Percentiles rank a stretch among this genome's conserved stretches.
Evolutionary conservation across 2,113 vertebrate genomes (phyloP).

Genomic region (Leiothrix lutea): DNA sequence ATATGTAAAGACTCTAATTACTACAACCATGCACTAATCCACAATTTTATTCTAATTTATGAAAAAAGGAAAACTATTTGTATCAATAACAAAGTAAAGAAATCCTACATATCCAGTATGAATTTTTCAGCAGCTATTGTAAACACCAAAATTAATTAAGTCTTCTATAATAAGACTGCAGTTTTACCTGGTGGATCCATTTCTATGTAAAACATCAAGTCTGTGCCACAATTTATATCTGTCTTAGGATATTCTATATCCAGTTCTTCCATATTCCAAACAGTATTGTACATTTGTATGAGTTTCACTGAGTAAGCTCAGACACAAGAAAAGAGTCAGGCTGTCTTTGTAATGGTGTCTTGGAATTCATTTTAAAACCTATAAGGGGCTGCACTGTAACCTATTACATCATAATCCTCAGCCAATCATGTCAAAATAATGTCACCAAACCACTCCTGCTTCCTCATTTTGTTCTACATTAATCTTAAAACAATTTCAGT

Average conservation of each 20-base stretch:
- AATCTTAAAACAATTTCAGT: conserved; percentile 71
- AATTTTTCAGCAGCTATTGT: conserved; percentile 35
- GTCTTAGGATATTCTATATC: conserved; percentile 80
- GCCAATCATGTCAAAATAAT: conserved; percentile 91
- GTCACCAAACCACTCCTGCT: conserved; percentile 88
- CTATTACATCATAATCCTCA: conserved; percentile 96
- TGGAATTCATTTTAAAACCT: conserved; percentile 87
- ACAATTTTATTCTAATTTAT: conserved; percentile 36
- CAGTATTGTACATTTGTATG: conserved; percentile 77
- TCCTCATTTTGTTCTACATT: conserved; percentile 79
- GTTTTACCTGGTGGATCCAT: conserved; percentile 85
- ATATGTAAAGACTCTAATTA: conserved; percentile 36
- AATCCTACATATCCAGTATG: conserved; percentile 22
- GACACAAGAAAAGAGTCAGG: conserved; percentile 70
- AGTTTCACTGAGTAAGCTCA: conserved; percentile 75
- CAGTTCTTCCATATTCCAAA: conserved; percentile 78
- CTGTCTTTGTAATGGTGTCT: conserved; percentile 80
- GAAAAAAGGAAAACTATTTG: not conserved
- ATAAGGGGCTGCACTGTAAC: conserved; percentile 90
- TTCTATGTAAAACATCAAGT: conserved; percentile 86
- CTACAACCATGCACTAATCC: conserved; percentile 23
- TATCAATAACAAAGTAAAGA: conserved; percentile 45
- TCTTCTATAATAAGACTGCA: conserved; percentile 64
- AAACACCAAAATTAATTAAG: conserved; percentile 65
- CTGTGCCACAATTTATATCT: conserved; percentile 78